Percentiles rank a stretch among this genome's conserved stretches.
phyloP scores from a whole-genome alignment of 53 echinoderm and acorn worm genomes.

The Stichopus horrens region DNA sequence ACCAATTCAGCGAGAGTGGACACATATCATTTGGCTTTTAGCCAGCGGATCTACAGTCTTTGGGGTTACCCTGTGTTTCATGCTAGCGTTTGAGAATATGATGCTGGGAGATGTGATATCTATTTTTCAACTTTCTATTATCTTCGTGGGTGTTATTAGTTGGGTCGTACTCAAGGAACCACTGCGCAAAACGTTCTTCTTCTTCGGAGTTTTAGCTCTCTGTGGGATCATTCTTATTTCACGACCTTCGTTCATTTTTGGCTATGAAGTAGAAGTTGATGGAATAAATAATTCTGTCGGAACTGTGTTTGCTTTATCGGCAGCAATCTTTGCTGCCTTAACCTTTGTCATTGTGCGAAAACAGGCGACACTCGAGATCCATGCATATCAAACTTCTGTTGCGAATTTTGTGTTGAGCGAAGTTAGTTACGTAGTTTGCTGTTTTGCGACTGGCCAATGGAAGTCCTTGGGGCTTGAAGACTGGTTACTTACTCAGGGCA shows the following conservation, averaged over 20 bases:
- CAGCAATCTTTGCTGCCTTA: background rate
- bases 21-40: background rate
- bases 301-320: background rate
- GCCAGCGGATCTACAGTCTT: background rate
- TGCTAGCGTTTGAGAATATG: background rate
- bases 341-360: background rate
- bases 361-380: background rate
- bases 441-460: background rate
- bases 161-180: constrained; percentile 27
- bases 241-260: constrained; percentile 22
- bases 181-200: background rate
- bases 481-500: background rate
- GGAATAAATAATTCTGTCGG: background rate
- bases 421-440: background rate
- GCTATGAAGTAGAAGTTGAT: background rate
- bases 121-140: background rate
- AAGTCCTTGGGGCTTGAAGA: background rate
- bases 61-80: background rate
- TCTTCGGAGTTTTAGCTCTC: background rate
- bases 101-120: background rate
- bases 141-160: constrained; percentile 2
- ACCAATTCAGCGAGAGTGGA: background rate
- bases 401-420: background rate
- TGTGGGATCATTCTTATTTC: background rate
- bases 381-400: background rate